These are phyloP conservation scores for Pimephales promelas DNA, from an alignment of 2,113 vertebrate species.

Conservation along the genomic window DNA sequence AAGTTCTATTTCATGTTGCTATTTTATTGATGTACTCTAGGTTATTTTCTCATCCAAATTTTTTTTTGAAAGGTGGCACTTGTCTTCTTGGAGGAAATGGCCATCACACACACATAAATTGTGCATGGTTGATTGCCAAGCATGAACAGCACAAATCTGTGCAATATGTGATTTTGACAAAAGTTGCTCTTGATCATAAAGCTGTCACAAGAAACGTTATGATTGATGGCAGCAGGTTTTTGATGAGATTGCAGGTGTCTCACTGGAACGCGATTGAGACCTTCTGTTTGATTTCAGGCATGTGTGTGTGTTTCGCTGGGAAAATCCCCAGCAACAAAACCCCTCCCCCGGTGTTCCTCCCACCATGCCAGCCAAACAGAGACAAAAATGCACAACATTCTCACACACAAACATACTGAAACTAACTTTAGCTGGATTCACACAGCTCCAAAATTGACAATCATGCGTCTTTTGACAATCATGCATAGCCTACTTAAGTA, in stretches of 20 bases:
- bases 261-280: slow-evolving; percentile 25
- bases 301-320: slow-evolving; percentile 51
- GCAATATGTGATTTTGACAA: background rate
- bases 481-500: too few relatives aligned
- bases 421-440: slow-evolving; percentile 33
- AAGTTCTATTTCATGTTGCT: too few relatives aligned
- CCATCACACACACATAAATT: background rate
- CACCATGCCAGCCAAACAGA: slow-evolving; percentile 49
- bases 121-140: background rate
- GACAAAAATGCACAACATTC: slow-evolving; percentile 26
- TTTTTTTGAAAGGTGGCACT: too few relatives aligned
- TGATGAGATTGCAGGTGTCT: slow-evolving; percentile 57
- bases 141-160: background rate
- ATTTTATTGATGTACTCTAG: too few relatives aligned
- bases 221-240: slow-evolving; percentile 44
- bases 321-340: slow-evolving; percentile 59
- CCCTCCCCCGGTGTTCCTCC: slow-evolving; percentile 42
- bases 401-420: slow-evolving; percentile 4
- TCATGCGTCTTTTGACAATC: background rate
- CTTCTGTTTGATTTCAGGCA: slow-evolving; percentile 53
- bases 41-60: too few relatives aligned
- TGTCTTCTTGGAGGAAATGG: too few relatives aligned
- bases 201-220: slow-evolving; percentile 42
- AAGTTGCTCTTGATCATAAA: slow-evolving; percentile 40
- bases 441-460: background rate